A percentile compares a stretch with the other conserved stretches of the same genome.
These are phyloP conservation scores for Trichogramma pretiosum DNA, from an alignment of 1,140 invertebrate genomes.

Conservation along the genomic window DNA sequence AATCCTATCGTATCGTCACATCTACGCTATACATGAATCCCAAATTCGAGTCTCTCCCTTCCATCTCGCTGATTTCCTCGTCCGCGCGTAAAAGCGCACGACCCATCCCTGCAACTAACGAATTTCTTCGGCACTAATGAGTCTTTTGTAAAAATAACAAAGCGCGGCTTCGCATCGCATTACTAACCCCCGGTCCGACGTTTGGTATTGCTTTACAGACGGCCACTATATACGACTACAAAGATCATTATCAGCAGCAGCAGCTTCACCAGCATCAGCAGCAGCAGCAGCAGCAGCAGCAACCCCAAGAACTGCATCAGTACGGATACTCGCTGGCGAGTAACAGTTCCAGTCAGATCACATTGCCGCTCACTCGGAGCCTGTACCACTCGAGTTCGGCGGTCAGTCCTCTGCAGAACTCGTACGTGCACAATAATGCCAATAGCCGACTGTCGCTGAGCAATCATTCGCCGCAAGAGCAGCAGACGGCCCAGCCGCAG, in stretches of 20 bases:
- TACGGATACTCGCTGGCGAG: constrained; percentile 40
- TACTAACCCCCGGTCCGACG: too few relatives aligned
- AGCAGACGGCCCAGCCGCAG: constrained; percentile 16
- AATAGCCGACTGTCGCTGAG: constrained; percentile 30
- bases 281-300: constrained; percentile 29
- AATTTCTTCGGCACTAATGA: too few relatives aligned
- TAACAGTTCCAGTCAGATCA: constrained; percentile 43
- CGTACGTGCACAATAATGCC: constrained; percentile 33
- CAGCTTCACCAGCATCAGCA: constrained; percentile 32
- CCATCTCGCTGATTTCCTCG: too few relatives aligned
- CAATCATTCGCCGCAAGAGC: constrained; percentile 2
- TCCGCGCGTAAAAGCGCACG: too few relatives aligned
- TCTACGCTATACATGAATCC: too few relatives aligned
- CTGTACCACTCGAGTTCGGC: constrained; percentile 39
- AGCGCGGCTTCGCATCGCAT: too few relatives aligned
- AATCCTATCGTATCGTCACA: too few relatives aligned
- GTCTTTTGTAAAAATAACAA: too few relatives aligned
- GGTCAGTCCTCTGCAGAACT: constrained; percentile 38
- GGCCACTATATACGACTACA: constrained; percentile 41
- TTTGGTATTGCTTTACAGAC: too few relatives aligned
- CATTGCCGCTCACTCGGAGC: constrained; percentile 39
- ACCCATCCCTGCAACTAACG: too few relatives aligned
- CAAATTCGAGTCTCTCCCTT: too few relatives aligned
- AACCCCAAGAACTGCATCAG: constrained; percentile 41
- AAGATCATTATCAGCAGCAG: constrained; percentile 41